Evolutionary conservation across 2,113 vertebrate species (phyloP).

Genomic region (Mola mola): DNA sequence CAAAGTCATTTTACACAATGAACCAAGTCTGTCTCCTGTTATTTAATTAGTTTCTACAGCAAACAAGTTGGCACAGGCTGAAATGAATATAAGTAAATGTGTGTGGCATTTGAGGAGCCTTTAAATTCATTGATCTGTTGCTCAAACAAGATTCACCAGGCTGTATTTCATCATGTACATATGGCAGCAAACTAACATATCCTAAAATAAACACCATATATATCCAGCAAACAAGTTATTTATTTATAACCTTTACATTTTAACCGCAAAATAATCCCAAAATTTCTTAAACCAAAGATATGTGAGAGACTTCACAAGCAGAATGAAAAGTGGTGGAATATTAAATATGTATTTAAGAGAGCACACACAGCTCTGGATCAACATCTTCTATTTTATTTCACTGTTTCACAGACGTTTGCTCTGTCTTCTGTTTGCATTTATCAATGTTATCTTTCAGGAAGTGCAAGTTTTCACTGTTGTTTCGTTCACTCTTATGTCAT

Average conservation of each 20-base stretch:
- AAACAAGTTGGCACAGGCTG: too few relatives aligned
- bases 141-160: neutral
- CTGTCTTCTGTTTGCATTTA: neutral
- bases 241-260: too few relatives aligned
- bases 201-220: neutral
- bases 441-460: slow-evolving; percentile 2
- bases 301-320: neutral
- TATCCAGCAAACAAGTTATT: too few relatives aligned
- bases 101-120: neutral
- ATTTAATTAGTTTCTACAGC: too few relatives aligned
- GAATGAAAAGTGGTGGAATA: neutral
- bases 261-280: neutral
- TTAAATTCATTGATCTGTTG: too few relatives aligned
- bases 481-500: neutral
- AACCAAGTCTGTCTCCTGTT: too few relatives aligned
- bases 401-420: neutral
- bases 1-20: too few relatives aligned
- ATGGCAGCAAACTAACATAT: neutral
- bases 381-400: neutral
- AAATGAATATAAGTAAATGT: too few relatives aligned
- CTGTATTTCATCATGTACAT: neutral
- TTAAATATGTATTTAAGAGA: too few relatives aligned
- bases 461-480: neutral
- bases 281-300: neutral
- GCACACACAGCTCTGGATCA: neutral